Conservation (phyloP, 1,140 invertebrate genomes). For the Homarus americanus region DNA sequence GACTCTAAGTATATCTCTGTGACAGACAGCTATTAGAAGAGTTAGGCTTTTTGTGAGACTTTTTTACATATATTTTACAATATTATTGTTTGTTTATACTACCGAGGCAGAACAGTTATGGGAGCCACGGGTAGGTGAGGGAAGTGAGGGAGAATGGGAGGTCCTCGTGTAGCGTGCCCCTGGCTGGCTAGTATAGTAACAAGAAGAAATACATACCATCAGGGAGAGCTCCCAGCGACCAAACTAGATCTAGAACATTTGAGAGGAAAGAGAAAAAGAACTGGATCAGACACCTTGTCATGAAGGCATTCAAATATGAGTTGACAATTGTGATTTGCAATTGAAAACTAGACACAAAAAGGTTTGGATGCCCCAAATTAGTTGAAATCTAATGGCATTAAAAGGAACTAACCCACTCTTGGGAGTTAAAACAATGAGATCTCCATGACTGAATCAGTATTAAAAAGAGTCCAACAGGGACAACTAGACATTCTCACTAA, state of each 20-base stretch:
- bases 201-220: slow-evolving; percentile 87
- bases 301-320: slow-evolving; percentile 70
- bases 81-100: too few species aligned
- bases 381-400: slow-evolving; percentile 46
- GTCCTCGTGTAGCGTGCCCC: slow-evolving; percentile 47
- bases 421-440: slow-evolving; percentile 28
- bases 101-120: not conserved
- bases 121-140: not conserved
- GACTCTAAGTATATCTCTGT: too few species aligned
- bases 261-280: slow-evolving; percentile 77
- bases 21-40: too few species aligned
- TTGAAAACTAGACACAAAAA: slow-evolving; percentile 72
- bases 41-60: too few species aligned
- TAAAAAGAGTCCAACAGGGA: slow-evolving; percentile 67
- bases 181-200: slow-evolving; percentile 47
- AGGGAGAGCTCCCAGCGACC: slow-evolving; percentile 97
- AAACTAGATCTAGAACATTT: slow-evolving; percentile 95
- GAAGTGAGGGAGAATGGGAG: not conserved
- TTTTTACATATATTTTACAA: too few species aligned
- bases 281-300: slow-evolving; percentile 75
- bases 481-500: slow-evolving; percentile 58
- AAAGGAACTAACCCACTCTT: slow-evolving; percentile 17
- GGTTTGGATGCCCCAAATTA: slow-evolving; percentile 74
- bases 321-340: slow-evolving; percentile 46
- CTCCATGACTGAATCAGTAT: slow-evolving; percentile 24